These are phyloP conservation scores for Clepsis dumicolana DNA, from an alignment of 2,888 invertebrate genomes.

Conservation along the genomic window DNA sequence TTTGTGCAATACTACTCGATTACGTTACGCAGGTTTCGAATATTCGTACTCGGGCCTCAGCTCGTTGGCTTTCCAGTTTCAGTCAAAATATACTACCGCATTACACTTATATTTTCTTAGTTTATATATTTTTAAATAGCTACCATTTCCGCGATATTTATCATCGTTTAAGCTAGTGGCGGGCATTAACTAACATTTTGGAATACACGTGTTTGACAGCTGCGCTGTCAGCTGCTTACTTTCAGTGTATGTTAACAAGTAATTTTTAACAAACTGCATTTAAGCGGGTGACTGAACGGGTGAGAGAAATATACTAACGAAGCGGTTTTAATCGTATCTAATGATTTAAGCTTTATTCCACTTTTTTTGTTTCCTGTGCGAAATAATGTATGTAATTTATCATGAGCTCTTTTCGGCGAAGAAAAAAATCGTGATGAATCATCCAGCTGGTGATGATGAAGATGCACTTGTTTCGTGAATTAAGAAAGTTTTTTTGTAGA, in stretches of 20 bases:
- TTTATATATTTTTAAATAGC: not conserved
- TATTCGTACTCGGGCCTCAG: no score
- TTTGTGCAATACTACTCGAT: no score
- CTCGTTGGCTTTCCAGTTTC: not conserved
- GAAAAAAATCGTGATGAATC: no score
- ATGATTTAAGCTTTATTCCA: not conserved
- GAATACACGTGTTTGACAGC: constrained; percentile 36
- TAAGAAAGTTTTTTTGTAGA: no score
- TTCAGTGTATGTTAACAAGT: constrained; percentile 16
- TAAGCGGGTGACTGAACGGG: constrained; percentile 1
- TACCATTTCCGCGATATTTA: constrained; percentile 10
- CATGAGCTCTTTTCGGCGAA: not conserved
- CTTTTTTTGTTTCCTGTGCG: no score
- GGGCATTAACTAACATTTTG: constrained; percentile 24
- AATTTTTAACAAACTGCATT: constrained; percentile 12
- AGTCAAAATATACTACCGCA: not conserved
- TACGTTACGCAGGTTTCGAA: no score
- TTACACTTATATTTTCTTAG: not conserved
- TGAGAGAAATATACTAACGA: not conserved
- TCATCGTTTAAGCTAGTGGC: constrained; percentile 3
- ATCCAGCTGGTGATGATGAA: no score
- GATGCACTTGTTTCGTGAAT: no score
- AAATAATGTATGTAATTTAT: no score
- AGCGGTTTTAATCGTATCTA: not conserved
- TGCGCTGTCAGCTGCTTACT: constrained; percentile 36